Evolutionary conservation across 2,888 invertebrate genomes (phyloP).

Genomic region (Thereva nobilitata): DNA sequence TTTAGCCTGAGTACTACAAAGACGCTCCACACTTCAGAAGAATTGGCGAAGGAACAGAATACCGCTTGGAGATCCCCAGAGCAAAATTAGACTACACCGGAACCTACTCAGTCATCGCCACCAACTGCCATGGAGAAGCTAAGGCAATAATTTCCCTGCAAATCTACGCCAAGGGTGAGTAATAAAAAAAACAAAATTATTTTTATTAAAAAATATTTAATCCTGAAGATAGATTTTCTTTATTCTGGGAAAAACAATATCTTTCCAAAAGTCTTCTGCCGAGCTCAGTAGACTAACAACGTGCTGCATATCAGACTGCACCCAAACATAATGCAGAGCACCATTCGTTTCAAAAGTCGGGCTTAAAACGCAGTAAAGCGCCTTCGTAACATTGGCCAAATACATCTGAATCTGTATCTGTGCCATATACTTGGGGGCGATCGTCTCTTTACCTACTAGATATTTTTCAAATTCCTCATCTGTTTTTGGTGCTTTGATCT

Average conservation of each 20-base stretch:
- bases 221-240: conserved; percentile 50
- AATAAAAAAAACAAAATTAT: neutral
- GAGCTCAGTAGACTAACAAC: conserved; percentile 51
- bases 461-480: conserved; percentile 58
- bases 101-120: conserved; percentile 82
- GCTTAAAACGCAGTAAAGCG: conserved; percentile 56
- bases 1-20: conserved; percentile 81
- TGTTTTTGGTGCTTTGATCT: conserved; percentile 56
- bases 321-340: conserved; percentile 57
- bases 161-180: conserved; percentile 78
- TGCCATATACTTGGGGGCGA: conserved; percentile 57
- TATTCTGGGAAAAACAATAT: conserved; percentile 53
- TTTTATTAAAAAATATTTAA: conserved; percentile 37
- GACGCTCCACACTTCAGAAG: conserved; percentile 82
- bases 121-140: conserved; percentile 80
- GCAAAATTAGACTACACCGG: conserved; percentile 86
- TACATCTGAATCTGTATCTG: conserved; percentile 58
- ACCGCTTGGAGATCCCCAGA: conserved; percentile 82
- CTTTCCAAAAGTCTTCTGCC: conserved; percentile 56
- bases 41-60: conserved; percentile 74
- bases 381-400: conserved; percentile 56
- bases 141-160: conserved; percentile 86
- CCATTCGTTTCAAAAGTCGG: conserved; percentile 56
- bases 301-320: conserved; percentile 55
- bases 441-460: conserved; percentile 54